Evolutionary conservation across 2,888 invertebrate genomes (phyloP), one percentile per base, ranked within the genome.

Genomic region (Megaustenia siamemsis): DNA sequence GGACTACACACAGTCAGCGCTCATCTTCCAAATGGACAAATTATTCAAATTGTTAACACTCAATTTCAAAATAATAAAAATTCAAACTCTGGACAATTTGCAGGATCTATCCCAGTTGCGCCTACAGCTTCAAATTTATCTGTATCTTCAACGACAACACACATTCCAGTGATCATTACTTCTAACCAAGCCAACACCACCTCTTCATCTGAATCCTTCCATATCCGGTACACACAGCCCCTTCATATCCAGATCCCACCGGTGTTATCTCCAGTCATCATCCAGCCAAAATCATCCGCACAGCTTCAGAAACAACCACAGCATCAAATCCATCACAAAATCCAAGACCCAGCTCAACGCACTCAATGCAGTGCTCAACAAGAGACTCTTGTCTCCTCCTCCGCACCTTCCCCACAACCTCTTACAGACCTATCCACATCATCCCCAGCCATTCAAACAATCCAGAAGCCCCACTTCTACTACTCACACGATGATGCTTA

Each of bases 211-310:
- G 35, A 56, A 15, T 32, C 75, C 38, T 35, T 32, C 12, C 63
- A 35, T 28, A 45, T 77, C 1, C 40, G 35, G 10, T 80, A 80
- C 43, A 75, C 77, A 15, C 84, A 84, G 45, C 84, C 84, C 0
- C 53, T 84, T 0, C 84, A 80, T 49, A 84, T 84, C 10, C 84
- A 84, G 28, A 84, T 84, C 38, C 84, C 84, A 28, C 75, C 84
- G 0, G 63, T 69, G 0, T 12, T 80, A 21, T 80, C 80, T 24
- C 84, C 84, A 45, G 49, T 66, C 28, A n/a, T 80, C 5, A 45
- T 78, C 60, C 69, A 78, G 10, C 24, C 68, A 21, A 53, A 77
- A 38, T 5, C 24, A n/a, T n/a, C n/a, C n/a, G 43, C 24, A 32
- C 49, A 53, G 32, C 73, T 32, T 38, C 79, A 49, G 38, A 63